These are phyloP conservation scores for Panorpa germanica DNA, from an alignment of 2,888 invertebrate genomes.

Conservation along the genomic window DNA sequence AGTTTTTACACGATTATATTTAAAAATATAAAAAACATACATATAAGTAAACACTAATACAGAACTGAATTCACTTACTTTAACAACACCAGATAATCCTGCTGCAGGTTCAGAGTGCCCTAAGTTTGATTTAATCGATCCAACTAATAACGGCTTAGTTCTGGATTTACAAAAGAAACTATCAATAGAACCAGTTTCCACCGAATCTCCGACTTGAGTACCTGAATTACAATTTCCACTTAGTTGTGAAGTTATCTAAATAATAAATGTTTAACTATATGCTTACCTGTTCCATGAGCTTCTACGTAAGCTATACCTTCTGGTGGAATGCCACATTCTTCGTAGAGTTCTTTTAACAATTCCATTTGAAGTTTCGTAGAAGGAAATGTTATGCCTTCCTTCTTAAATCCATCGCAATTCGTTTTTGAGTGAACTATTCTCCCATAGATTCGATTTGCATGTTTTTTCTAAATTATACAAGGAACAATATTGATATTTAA, in stretches of 20 bases:
- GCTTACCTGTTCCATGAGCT: constrained; percentile 79
- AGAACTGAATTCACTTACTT: too few relatives aligned
- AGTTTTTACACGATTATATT: too few relatives aligned
- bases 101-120: constrained; percentile 84
- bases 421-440: constrained; percentile 58
- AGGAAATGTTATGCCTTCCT: constrained; percentile 48
- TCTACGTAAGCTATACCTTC: constrained; percentile 57
- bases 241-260: not conserved
- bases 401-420: constrained; percentile 62
- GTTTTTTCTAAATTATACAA: too few relatives aligned
- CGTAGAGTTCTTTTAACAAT: constrained; percentile 41
- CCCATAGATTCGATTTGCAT: constrained; percentile 47
- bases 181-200: constrained; percentile 70
- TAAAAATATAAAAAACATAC: too few relatives aligned
- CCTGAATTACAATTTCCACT: constrained; percentile 11
- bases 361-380: constrained; percentile 41
- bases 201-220: constrained; percentile 68
- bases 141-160: constrained; percentile 57
- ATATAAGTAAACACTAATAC: too few relatives aligned
- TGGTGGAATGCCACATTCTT: constrained; percentile 52
- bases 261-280: constrained; percentile 46
- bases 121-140: constrained; percentile 85
- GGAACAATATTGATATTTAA: too few relatives aligned
- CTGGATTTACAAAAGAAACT: constrained; percentile 58
- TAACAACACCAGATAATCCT: constrained; percentile 64